Conservation (phyloP, 23 tunicate species). For the Styela clava region DNA sequence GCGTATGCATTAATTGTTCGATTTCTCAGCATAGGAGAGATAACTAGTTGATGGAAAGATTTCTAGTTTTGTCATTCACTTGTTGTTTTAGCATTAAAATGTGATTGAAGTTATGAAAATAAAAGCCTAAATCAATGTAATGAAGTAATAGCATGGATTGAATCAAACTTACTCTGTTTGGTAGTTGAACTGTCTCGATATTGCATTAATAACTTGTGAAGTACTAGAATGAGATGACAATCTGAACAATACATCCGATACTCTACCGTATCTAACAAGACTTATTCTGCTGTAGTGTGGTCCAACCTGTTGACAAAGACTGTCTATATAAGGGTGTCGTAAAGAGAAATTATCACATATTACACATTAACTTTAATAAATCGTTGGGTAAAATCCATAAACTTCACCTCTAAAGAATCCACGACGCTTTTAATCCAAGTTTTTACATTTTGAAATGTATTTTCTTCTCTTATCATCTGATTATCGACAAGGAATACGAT, state of each 20-base stretch:
- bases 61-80: no score
- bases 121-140: no score
- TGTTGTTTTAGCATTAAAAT: not conserved
- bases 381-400: no score
- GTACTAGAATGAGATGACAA: constrained; percentile 46
- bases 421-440: constrained; percentile 69
- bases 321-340: no score
- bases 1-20: not conserved
- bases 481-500: constrained; percentile 80
- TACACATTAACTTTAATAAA: no score
- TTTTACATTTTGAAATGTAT: constrained; percentile 67
- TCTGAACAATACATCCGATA: constrained; percentile 50
- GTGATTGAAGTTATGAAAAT: not conserved
- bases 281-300: constrained; percentile 59
- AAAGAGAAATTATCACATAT: no score
- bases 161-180: not conserved
- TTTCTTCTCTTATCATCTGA: constrained; percentile 42
- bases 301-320: constrained; percentile 43
- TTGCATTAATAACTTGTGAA: constrained; percentile 43
- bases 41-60: no score
- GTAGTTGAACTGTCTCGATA: constrained; percentile 29
- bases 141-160: no score
- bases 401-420: constrained; percentile 80
- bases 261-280: constrained; percentile 58
- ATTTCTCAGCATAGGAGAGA: not conserved